Evolutionary conservation across 2,113 vertebrate species (phyloP).

Genomic region (Cottus gobio): DNA sequence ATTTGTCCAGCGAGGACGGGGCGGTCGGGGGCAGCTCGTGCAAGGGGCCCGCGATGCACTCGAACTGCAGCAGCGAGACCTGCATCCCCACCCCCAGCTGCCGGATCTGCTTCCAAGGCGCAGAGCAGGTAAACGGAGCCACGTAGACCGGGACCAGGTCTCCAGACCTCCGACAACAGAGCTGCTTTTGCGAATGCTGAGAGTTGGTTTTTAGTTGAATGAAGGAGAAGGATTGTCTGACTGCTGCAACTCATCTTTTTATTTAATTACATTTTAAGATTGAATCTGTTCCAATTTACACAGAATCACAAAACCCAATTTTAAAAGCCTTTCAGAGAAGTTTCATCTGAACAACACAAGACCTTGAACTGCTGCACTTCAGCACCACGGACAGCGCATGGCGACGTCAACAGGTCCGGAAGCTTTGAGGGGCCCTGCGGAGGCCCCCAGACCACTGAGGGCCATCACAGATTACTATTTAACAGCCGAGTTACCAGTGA

Average conservation of each 20-base stretch:
- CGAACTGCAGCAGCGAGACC: slow-evolving; percentile 85
- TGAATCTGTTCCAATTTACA: too few relatives aligned
- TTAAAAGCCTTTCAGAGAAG: not conserved
- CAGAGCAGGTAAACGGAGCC: slow-evolving; percentile 87
- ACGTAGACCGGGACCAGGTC: too few relatives aligned
- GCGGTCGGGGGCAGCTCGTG: slow-evolving; percentile 57
- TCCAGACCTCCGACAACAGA: too few relatives aligned
- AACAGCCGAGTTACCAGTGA: not conserved
- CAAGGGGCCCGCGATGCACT: slow-evolving; percentile 74
- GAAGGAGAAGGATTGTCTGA: too few relatives aligned
- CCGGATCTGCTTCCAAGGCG: slow-evolving; percentile 94
- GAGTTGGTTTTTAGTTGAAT: too few relatives aligned
- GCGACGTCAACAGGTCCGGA: not conserved
- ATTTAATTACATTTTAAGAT: too few relatives aligned
- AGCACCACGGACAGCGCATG: slow-evolving; percentile 10
- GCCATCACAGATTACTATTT: too few relatives aligned
- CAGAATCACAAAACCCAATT: too few relatives aligned
- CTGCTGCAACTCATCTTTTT: too few relatives aligned
- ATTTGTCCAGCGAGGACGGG: slow-evolving; percentile 51
- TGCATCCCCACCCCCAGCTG: slow-evolving; percentile 90
- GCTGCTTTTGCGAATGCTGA: too few relatives aligned
- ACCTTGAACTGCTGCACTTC: not conserved
- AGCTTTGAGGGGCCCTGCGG: not conserved
- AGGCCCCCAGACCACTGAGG: not conserved
- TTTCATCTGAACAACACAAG: rapidly evolving